phyloP scores from a whole-genome alignment of 2,113 vertebrate genomes.

The Noctilio leporinus region DNA sequence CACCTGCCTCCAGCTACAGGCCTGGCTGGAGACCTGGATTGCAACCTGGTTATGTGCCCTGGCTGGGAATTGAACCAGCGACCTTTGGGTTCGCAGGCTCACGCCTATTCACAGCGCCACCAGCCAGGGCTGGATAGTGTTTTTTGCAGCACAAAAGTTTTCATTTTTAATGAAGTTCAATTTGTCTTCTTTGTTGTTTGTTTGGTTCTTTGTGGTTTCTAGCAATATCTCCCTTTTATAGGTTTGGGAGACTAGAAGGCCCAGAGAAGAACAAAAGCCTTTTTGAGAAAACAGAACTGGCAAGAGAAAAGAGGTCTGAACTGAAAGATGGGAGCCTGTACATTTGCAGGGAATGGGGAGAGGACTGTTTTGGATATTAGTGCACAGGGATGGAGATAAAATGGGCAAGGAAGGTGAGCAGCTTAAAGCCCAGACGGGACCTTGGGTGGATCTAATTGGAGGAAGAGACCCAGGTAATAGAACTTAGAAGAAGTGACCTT shows the following conservation, averaged over 20 bases:
- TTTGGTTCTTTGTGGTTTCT: no score
- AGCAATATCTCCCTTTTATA: background rate
- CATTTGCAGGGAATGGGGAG: background rate
- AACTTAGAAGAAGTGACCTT: background rate
- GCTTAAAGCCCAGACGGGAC: background rate
- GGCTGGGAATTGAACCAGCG: no score
- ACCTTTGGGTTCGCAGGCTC: no score
- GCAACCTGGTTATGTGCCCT: no score
- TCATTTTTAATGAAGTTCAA: no score
- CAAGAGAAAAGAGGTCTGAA: background rate
- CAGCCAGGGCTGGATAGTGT: no score
- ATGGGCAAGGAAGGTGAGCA: background rate
- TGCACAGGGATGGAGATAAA: background rate
- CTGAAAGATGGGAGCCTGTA: background rate
- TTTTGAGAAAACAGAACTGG: background rate
- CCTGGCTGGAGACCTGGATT: no score
- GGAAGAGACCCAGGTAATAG: background rate
- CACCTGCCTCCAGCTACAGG: no score
- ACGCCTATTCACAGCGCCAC: no score
- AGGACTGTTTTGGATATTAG: background rate
- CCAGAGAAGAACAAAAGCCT: background rate
- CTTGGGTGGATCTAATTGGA: background rate
- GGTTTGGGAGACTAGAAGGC: background rate
- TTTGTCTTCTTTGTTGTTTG: no score
- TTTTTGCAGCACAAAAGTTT: no score